Percentiles rank a stretch among this genome's conserved stretches.
phyloP scores from a whole-genome alignment of 2,888 invertebrate genomes.

The Scaptomyza tumidula region DNA sequence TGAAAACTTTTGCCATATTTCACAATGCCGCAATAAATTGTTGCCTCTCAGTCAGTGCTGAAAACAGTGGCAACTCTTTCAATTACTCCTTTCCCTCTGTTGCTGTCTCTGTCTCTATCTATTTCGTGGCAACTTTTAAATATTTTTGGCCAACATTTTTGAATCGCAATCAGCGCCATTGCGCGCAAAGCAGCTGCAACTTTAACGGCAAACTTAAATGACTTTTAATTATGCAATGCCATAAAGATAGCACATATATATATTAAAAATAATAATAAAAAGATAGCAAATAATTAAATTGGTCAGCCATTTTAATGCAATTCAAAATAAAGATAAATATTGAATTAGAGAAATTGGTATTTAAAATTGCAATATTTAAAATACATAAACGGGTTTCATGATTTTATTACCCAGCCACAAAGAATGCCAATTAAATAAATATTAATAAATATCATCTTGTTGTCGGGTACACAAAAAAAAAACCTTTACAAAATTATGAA shows the following conservation, averaged over 20 bases:
- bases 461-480: background rate
- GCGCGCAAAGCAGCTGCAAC: constrained; percentile 2
- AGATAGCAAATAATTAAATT: constrained; percentile 26
- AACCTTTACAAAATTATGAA: background rate
- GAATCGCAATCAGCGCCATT: constrained; percentile 5
- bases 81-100: background rate
- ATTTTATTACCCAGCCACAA: constrained; percentile 7
- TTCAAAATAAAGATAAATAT: constrained; percentile 60
- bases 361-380: constrained; percentile 19
- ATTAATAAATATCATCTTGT: background rate
- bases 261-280: constrained; percentile 9
- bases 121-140: constrained; percentile 49
- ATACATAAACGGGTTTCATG: constrained; percentile 18
- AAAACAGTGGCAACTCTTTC: background rate
- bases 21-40: constrained; percentile 70
- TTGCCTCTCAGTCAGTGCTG: constrained; percentile 23
- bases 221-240: constrained; percentile 61
- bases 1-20: constrained; percentile 75
- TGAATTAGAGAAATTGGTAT: constrained; percentile 48
- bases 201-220: constrained; percentile 59
- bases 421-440: background rate
- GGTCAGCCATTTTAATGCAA: constrained; percentile 40
- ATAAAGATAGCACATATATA: constrained; percentile 5
- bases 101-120: background rate
- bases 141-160: constrained; percentile 45